Conservation (phyloP, 1,140 invertebrate species). For the Sminthurinus signatus region DNA sequence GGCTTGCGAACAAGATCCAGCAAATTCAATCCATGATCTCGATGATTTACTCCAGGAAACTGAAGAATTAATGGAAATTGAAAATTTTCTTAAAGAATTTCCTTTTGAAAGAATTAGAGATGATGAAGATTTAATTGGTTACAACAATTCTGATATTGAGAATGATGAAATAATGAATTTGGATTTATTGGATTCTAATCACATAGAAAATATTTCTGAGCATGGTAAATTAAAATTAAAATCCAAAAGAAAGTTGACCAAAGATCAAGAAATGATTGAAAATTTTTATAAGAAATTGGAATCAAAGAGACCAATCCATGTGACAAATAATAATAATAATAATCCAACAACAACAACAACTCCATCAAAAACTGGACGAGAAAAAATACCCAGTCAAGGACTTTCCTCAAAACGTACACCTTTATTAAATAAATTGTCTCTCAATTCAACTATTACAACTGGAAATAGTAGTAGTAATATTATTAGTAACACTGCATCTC, state of each 20-base stretch:
- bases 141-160: background rate
- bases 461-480: no score
- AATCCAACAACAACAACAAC: no score
- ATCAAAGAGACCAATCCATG: background rate
- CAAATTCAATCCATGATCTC: background rate
- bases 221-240: background rate
- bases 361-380: no score
- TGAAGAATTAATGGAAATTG: conserved; percentile 15
- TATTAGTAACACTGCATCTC: no score
- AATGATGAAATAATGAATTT: background rate
- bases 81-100: conserved; percentile 13
- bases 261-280: background rate
- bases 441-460: no score
- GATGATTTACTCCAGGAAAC: conserved; percentile 6
- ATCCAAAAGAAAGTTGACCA: background rate
- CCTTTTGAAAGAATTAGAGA: conserved; percentile 10
- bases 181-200: background rate
- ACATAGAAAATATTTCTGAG: background rate
- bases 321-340: no score
- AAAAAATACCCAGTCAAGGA: no score
- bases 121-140: background rate
- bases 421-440: no score
- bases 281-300: conserved; percentile 11
- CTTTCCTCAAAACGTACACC: no score
- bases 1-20: background rate